Conservation (phyloP, 1,140 invertebrate species). For the Pentalonia nigronervosa region DNA sequence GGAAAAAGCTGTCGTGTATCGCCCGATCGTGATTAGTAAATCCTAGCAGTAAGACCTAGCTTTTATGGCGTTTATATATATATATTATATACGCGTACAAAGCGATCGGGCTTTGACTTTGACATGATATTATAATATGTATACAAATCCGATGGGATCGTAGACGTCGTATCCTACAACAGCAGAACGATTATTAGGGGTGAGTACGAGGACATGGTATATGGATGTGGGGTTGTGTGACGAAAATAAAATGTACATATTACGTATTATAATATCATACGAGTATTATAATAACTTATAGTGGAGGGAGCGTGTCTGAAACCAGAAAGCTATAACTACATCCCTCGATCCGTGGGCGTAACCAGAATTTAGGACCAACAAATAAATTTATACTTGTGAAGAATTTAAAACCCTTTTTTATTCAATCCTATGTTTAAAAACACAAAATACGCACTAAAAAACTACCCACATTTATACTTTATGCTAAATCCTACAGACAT, state of each 20-base stretch:
- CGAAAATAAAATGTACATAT: neutral
- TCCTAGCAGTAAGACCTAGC: neutral
- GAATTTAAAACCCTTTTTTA: neutral
- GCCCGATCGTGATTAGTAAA: neutral
- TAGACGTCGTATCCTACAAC: neutral
- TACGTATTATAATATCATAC: neutral
- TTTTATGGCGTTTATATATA: neutral
- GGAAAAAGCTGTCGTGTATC: neutral
- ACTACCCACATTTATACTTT: neutral
- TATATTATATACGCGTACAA: neutral
- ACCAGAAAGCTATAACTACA: neutral
- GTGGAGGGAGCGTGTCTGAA: neutral
- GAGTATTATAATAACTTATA: constrained; percentile 9
- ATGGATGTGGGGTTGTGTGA: neutral
- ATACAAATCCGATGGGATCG: constrained; percentile 13
- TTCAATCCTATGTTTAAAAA: neutral
- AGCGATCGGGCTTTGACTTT: neutral
- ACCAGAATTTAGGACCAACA: neutral
- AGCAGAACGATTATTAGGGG: neutral
- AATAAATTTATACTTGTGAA: neutral
- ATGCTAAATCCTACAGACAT: neutral
- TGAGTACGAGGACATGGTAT: neutral
- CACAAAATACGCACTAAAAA: neutral
- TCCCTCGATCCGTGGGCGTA: neutral
- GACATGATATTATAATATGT: constrained; percentile 14